Conservation (phyloP, 2,888 invertebrate genomes). For the Morpho helenor region DNA sequence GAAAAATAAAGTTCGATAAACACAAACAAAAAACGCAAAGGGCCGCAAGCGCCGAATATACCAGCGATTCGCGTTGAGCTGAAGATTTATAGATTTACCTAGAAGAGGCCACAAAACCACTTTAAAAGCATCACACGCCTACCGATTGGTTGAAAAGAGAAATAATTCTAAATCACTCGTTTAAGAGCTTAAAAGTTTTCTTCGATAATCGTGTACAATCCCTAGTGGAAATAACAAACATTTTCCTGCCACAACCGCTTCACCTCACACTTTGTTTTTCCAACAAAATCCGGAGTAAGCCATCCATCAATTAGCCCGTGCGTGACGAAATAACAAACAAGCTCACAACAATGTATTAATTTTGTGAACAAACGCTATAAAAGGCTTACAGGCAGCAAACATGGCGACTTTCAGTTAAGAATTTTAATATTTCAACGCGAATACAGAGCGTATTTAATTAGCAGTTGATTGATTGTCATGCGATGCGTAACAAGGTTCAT, state of each 20-base stretch:
- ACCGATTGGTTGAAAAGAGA: too few species aligned
- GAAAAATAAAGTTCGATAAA: too few species aligned
- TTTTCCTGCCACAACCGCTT: slow-evolving; percentile 8
- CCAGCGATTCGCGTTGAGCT: too few species aligned
- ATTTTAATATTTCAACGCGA: slow-evolving; percentile 30
- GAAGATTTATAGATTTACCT: too few species aligned
- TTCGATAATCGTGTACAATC: too few species aligned
- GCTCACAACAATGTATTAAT: slow-evolving; percentile 28
- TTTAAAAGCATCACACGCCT: too few species aligned
- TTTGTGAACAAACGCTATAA: slow-evolving; percentile 26
- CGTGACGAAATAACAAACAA: slow-evolving; percentile 35
- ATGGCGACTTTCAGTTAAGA: slow-evolving; percentile 21
- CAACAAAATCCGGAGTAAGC: slow-evolving; percentile 18
- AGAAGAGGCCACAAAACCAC: too few species aligned
- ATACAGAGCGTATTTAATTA: slow-evolving; percentile 22
- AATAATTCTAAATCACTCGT: too few species aligned
- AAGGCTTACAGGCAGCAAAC: slow-evolving; percentile 24
- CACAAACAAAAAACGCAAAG: too few species aligned
- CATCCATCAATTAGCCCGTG: slow-evolving; percentile 31
- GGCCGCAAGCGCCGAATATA: too few species aligned
- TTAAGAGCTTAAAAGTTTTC: too few species aligned
- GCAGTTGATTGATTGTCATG: slow-evolving; percentile 25
- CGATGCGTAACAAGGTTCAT: slow-evolving; percentile 9
- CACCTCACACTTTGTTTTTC: slow-evolving; percentile 12
- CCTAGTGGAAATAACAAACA: background rate